Conservation (phyloP, 2,113 vertebrate species). For the Gobio gobio region DNA sequence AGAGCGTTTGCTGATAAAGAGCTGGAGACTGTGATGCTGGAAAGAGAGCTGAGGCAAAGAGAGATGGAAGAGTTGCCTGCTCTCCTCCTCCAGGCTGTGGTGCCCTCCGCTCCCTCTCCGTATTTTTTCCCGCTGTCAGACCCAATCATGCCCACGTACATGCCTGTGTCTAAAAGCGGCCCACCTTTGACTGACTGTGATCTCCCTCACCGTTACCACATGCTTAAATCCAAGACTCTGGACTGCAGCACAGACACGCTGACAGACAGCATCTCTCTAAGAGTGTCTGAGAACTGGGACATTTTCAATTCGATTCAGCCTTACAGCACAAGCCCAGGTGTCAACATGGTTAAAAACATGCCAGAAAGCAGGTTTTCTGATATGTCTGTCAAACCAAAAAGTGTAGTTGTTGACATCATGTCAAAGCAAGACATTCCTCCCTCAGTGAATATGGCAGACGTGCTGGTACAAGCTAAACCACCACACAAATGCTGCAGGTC, state of each 20-base stretch:
- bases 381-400: constrained; percentile 18
- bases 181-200: constrained; percentile 67
- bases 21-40: constrained; percentile 76
- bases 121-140: constrained; percentile 64
- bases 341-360: constrained; percentile 47
- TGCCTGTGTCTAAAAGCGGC: constrained; percentile 66
- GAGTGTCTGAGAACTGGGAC: constrained; percentile 47
- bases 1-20: constrained; percentile 78
- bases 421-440: constrained; percentile 39
- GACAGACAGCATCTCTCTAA: constrained; percentile 31
- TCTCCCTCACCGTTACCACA: constrained; percentile 65
- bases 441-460: constrained; percentile 4
- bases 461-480: constrained; percentile 40
- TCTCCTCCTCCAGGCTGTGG: constrained; percentile 47
- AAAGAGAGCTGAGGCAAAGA: constrained; percentile 72
- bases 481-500: constrained; percentile 60
- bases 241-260: constrained; percentile 52
- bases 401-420: constrained; percentile 30
- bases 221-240: constrained; percentile 52
- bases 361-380: constrained; percentile 41
- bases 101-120: constrained; percentile 52
- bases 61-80: constrained; percentile 65
- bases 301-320: constrained; percentile 39
- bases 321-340: constrained; percentile 39
- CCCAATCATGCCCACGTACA: constrained; percentile 56